Base-by-base conservation (phyloP, 2,113 vertebrate genomes). In the Rhagologus leucostigma region DNA sequence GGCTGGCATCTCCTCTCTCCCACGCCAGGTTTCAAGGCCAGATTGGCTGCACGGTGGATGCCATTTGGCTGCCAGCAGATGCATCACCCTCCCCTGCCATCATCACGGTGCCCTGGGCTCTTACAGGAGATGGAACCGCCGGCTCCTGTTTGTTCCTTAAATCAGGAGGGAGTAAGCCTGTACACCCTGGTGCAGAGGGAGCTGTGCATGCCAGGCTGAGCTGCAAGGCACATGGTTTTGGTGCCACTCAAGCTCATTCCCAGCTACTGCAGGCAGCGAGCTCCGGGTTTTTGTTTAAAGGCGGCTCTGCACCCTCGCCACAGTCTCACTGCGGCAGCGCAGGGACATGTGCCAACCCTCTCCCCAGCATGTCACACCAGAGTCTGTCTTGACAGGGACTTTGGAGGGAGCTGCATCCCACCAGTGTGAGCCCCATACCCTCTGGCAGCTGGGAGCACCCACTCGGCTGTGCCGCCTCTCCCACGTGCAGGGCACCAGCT, bases 21-120 rank as follows among this genome's bases (percentile, higher is more conserved):
- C 35, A 56, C 0, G 1, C 16, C 57, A 56, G 16, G 23, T 68
- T 76, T 44, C 1, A 11, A 37, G 49, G 70, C 63, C 6, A 6
- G 68, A n/a, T 0, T 44, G 33, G n/a, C 57, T 53, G 49, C n/a
- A 16, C 0, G 0, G 33, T 37, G 33, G 59, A 62, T 35, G 57
- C 37, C 42, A 11, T 19, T n/a, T 23, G 41, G 46, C 19, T 44
- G 26, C 64, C 56, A 70, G 52, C 60, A 89, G 56, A 69, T 81
- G 44, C 37, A 46, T 30, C 87, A 13, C 67, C 67, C 20, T 64
- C 53, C 35, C 17, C 5, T 39, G 18, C 86, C 14, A n/a, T 20
- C 84, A 29, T 11, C 49, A 33, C 2, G 0, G 30, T 46, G 32
- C 63, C 46, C 55, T 10, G 52, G 62, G 56, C 47, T 91, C 73